phyloP scores from a whole-genome alignment of 2,888 invertebrate species.

The Linyphia triangularis region DNA sequence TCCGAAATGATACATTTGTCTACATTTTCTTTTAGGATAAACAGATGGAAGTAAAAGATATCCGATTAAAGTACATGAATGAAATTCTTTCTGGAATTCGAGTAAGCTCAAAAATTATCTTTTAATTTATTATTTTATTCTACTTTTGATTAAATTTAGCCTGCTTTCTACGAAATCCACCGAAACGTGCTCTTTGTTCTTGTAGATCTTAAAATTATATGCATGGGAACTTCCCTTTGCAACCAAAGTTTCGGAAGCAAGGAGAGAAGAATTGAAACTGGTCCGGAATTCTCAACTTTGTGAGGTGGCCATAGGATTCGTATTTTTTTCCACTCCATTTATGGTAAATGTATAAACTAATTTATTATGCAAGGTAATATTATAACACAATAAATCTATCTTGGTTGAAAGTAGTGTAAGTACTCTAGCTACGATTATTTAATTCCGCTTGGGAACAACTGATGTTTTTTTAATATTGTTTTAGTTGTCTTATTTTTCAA shows the following conservation, averaged over 20 bases:
- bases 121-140: neutral
- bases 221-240: slow-evolving; percentile 35
- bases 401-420: no score
- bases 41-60: slow-evolving; percentile 59
- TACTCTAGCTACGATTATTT: no score
- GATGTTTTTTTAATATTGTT: no score
- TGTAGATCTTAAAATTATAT: slow-evolving; percentile 35
- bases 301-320: neutral
- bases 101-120: neutral
- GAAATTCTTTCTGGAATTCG: slow-evolving; percentile 61
- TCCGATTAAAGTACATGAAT: slow-evolving; percentile 49
- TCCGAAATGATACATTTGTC: neutral
- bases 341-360: slow-evolving; percentile 35
- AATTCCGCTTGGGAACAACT: no score
- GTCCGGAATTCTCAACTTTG: slow-evolving; percentile 16
- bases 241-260: slow-evolving; percentile 2
- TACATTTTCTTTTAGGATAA: slow-evolving; percentile 30
- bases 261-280: slow-evolving; percentile 17
- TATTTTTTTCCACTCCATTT: slow-evolving; percentile 19
- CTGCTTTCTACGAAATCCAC: no score
- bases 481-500: no score
- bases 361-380: no score
- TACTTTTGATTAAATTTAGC: neutral
- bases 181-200: neutral
- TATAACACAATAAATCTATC: no score